These are phyloP conservation scores for Sycobia sp. DNA, from an alignment of 1,140 invertebrate species.

Conservation along the genomic window DNA sequence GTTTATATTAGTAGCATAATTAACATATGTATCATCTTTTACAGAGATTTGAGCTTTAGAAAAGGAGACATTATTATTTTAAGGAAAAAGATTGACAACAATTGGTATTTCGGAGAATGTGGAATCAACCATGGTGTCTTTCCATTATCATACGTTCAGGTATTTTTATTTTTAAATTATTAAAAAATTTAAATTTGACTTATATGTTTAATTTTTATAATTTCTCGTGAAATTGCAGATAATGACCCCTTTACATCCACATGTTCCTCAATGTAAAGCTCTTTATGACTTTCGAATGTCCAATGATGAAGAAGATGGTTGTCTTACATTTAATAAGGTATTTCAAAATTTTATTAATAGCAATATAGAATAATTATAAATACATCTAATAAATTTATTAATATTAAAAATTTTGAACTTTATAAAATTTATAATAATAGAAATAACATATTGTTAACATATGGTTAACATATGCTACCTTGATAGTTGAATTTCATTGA, in stretches of 20 bases:
- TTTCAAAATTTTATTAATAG: constrained; percentile 21
- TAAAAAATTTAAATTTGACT: constrained; percentile 24
- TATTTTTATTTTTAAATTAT: constrained; percentile 49
- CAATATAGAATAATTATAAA: neutral
- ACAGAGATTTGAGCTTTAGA: constrained; percentile 87
- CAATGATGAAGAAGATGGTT: constrained; percentile 90
- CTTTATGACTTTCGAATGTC: constrained; percentile 92
- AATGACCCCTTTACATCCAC: constrained; percentile 76
- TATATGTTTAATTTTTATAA: constrained; percentile 5
- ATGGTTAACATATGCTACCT: too few relatives aligned
- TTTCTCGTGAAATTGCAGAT: too few relatives aligned
- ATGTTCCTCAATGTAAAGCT: constrained; percentile 86
- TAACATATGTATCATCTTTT: constrained; percentile 40
- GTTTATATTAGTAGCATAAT: too few relatives aligned
- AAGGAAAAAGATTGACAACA: constrained; percentile 82
- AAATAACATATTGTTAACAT: too few relatives aligned
- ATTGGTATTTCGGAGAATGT: constrained; percentile 90
- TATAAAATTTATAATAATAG: neutral
- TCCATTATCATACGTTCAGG: constrained; percentile 87
- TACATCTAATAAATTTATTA: neutral
- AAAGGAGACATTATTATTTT: constrained; percentile 85
- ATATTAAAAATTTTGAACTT: too few relatives aligned
- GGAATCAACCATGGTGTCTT: constrained; percentile 82
- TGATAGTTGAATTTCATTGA: too few relatives aligned
- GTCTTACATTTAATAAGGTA: constrained; percentile 90